These are phyloP conservation scores for Fopius arisanus DNA, from an alignment of 1,140 invertebrate genomes.

Conservation along the genomic window DNA sequence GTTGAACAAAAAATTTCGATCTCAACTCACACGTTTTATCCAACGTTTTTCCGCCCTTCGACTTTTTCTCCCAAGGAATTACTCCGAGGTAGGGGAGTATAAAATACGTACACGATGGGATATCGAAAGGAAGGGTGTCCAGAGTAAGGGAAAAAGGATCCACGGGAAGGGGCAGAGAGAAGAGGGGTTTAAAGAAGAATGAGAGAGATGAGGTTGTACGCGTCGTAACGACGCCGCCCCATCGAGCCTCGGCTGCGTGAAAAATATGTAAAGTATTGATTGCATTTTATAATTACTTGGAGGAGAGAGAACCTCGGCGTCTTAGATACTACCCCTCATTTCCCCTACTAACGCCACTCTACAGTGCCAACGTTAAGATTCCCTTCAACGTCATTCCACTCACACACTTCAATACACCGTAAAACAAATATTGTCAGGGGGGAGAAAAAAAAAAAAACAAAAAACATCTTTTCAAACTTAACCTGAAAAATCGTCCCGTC, in stretches of 20 bases:
- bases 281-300: constrained; percentile 68
- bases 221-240: constrained; percentile 20
- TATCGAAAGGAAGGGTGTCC: constrained; percentile 20
- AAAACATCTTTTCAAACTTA: too few relatives aligned
- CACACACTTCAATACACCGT: neutral
- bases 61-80: constrained; percentile 21
- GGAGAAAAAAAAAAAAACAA: too few relatives aligned
- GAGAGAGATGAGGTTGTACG: constrained; percentile 15
- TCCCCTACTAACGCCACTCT: constrained; percentile 30
- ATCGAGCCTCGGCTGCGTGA: constrained; percentile 51
- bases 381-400: constrained; percentile 19
- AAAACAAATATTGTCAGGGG: too few relatives aligned
- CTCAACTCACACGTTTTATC: neutral
- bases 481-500: too few relatives aligned
- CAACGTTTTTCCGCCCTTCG: constrained; percentile 7
- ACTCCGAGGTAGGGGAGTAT: neutral
- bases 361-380: neutral
- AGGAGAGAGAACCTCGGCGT: constrained; percentile 54
- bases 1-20: neutral
- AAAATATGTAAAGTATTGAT: constrained; percentile 68
- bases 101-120: constrained; percentile 11
- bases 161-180: neutral
- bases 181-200: constrained; percentile 1
- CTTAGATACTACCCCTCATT: constrained; percentile 58
- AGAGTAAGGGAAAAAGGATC: constrained; percentile 2